Base-by-base conservation (phyloP, 2,113 vertebrate genomes). In the Dinomys branickii region DNA sequence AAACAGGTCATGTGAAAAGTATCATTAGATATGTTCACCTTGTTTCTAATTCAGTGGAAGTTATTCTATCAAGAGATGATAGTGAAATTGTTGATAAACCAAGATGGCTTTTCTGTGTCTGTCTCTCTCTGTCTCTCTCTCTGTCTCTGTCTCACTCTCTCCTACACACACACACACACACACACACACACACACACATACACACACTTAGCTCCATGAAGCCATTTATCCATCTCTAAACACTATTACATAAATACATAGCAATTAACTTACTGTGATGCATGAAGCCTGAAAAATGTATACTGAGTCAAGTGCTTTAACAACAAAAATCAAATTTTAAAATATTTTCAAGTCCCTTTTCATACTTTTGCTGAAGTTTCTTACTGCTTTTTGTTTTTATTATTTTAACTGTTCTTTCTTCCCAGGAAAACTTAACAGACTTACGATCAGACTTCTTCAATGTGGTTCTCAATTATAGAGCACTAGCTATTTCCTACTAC, bases 401-500 rank as follows among this genome's bases (percentile, higher is more conserved):
- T 30, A 35, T 63, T 77, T 61, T 63, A 50, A 86, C 12, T 47
- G 2, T 87, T 88, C 14, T 95, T 90, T 65, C 41, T 94, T 75
- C 11, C 33, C 41, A 75, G n/a, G 47, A 67, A 77, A 91, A 50
- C 69, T 80, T 93, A 92, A 81, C 33, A 80, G 44, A 47, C 38
- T 71, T 84, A 67, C 22, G 58, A 44, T 38, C 63, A 71, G 26
- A 47, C 85, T 94, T 92, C 30, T 41, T 93, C 54, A 69, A 12
- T 4, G 30, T 20, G 26, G 13, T 75, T 91, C 56, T 88, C 44
- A 85, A 4, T 96, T 90, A 85, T 78, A 77, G 47, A 65, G 71
- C 47, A 91, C 71, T 92, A 28, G 26, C 87, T 88, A 78, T 50
- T 83, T 85, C 24, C 81, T 94, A 14, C 16, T 89, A 88, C 73